A percentile compares a stretch with the other conserved stretches of the same genome.
Evolutionary conservation across 1,140 invertebrate species (phyloP).

Genomic region (Acromyrmex echinatior): DNA sequence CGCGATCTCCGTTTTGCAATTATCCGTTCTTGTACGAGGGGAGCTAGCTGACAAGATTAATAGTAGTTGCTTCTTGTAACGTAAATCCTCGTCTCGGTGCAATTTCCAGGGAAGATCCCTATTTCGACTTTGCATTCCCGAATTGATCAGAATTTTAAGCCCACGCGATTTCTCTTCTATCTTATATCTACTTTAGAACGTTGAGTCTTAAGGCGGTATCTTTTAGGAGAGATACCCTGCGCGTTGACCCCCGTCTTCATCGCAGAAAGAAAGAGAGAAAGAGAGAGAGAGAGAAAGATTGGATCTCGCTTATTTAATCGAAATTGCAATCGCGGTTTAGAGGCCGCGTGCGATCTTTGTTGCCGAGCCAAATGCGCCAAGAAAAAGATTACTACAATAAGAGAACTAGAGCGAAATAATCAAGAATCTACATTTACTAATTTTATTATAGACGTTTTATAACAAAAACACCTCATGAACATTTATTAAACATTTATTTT

Average conservation of each 20-base stretch:
- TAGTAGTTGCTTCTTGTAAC: conserved; percentile 56
- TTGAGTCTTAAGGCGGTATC: conserved; percentile 63
- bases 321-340: conserved; percentile 47
- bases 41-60: conserved; percentile 58
- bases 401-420: neutral
- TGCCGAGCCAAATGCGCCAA: conserved; percentile 4
- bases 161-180: conserved; percentile 64
- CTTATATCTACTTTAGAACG: conserved; percentile 41
- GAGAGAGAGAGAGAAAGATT: conserved; percentile 25
- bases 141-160: conserved; percentile 73
- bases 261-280: neutral
- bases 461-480: neutral
- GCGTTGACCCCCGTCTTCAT: conserved; percentile 69
- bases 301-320: conserved; percentile 69
- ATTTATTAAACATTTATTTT: neutral
- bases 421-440: neutral
- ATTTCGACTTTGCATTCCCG: conserved; percentile 67
- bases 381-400: neutral
- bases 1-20: conserved; percentile 34
- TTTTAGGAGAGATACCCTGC: conserved; percentile 35
- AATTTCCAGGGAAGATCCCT: conserved; percentile 66
- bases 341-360: conserved; percentile 16
- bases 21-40: conserved; percentile 44
- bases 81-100: conserved; percentile 63
- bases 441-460: neutral